phyloP scores from a whole-genome alignment of 2,113 vertebrate species.

The Anhinga anhinga region DNA sequence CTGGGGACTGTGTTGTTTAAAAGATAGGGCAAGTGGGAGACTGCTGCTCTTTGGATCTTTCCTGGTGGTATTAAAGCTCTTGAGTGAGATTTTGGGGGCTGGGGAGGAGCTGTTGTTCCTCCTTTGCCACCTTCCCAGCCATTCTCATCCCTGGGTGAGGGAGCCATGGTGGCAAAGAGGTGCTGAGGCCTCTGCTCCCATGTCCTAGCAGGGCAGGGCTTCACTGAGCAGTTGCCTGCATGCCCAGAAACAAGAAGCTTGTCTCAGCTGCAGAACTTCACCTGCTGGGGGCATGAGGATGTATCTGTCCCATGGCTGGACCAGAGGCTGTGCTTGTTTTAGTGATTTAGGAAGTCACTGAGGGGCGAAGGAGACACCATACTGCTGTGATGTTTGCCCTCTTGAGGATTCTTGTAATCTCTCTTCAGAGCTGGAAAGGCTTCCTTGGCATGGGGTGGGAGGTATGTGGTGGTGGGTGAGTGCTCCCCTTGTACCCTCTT shows the following conservation, averaged over 20 bases:
- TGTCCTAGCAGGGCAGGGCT: background rate
- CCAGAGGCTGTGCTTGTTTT: background rate
- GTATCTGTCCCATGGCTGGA: background rate
- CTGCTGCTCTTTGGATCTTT: background rate
- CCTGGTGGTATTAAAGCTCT: background rate
- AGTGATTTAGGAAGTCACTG: background rate
- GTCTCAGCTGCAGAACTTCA: background rate
- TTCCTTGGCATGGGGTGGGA: background rate
- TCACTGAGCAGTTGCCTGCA: background rate
- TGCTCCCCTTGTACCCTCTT: background rate
- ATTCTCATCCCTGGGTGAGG: background rate
- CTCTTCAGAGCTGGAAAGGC: background rate
- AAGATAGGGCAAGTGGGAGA: background rate
- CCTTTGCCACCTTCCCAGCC: background rate
- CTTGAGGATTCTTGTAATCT: background rate
- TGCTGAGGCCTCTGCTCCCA: background rate
- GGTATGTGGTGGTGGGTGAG: background rate
- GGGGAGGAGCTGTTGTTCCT: rapidly evolving
- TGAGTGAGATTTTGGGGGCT: background rate
- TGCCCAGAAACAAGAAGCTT: background rate
- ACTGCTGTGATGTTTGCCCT: background rate
- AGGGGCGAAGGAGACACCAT: background rate
- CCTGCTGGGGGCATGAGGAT: background rate
- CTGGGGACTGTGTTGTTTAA: background rate
- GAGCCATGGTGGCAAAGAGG: background rate